These are phyloP conservation scores for Cynopterus brachyotis DNA, from an alignment of 2,113 vertebrate genomes.

Conservation along the genomic window DNA sequence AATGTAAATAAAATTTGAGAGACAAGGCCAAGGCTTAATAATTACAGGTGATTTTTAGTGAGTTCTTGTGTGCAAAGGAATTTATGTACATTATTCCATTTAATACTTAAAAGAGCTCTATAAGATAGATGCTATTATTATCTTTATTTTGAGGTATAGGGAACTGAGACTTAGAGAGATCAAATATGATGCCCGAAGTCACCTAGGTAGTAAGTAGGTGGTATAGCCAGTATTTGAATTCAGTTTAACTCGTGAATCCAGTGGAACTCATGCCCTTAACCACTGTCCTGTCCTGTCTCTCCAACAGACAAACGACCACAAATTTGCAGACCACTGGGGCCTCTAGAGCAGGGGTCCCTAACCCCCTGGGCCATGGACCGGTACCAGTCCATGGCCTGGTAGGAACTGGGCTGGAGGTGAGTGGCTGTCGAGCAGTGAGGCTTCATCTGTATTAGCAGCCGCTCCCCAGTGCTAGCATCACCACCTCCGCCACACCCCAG, in stretches of 20 bases:
- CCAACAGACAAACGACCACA: not conserved
- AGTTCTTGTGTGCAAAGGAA: conserved; percentile 47
- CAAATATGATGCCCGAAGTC: not conserved
- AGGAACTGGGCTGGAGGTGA: too few relatives aligned
- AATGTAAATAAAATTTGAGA: conserved; percentile 42
- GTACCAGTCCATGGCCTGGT: too few relatives aligned
- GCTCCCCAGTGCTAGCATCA: too few relatives aligned
- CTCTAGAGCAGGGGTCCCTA: too few relatives aligned
- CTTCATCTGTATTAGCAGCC: too few relatives aligned
- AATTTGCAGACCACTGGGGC: not conserved
- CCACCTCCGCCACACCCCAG: too few relatives aligned
- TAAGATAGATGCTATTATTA: not conserved
- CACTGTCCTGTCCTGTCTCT: not conserved
- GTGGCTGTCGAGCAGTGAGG: too few relatives aligned
- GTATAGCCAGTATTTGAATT: not conserved
- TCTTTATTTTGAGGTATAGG: not conserved
- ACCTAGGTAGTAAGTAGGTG: not conserved
- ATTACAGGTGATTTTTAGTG: conserved; percentile 20
- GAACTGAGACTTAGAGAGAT: not conserved
- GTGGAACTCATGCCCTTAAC: not conserved
- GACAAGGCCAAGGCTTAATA: not conserved
- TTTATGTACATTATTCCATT: not conserved
- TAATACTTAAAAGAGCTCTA: conserved; percentile 13
- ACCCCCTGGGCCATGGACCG: too few relatives aligned
- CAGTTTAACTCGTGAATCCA: not conserved